Evolutionary conservation across 2,888 invertebrate species (phyloP).

Genomic region (Panopea generosa): DNA sequence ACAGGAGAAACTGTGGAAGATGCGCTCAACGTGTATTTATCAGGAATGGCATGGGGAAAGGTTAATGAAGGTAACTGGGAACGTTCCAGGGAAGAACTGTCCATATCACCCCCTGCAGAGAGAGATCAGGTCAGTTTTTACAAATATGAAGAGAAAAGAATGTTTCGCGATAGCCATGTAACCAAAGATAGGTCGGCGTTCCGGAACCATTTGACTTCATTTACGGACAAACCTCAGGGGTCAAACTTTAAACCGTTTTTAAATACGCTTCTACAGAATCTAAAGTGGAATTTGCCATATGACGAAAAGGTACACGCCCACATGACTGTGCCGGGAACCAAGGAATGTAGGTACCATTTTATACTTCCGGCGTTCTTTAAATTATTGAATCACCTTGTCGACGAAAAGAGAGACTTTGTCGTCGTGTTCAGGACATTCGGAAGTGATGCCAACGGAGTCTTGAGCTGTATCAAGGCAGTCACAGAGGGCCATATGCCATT

Average conservation of each 20-base stretch:
- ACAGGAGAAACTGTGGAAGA: conserved; percentile 58
- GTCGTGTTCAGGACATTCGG: conserved; percentile 55
- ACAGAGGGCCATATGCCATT: conserved; percentile 27
- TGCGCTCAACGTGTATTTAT: conserved; percentile 53
- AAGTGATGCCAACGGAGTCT: conserved; percentile 47
- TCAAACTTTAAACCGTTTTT: conserved; percentile 55
- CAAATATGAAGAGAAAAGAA: conserved; percentile 53
- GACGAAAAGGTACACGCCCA: conserved; percentile 42
- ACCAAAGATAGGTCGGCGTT: conserved; percentile 35
- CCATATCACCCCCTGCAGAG: conserved; percentile 14
- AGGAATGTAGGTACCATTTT: conserved; percentile 46
- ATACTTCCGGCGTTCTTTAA: conserved; percentile 55
- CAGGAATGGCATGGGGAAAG: conserved; percentile 56
- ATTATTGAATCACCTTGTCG: conserved; percentile 35
- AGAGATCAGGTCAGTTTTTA: conserved; percentile 52
- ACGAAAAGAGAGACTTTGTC: conserved; percentile 39
- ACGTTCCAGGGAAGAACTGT: conserved; percentile 22
- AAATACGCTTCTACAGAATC: conserved; percentile 36
- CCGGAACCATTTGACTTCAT: conserved; percentile 47
- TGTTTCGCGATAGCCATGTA: conserved; percentile 17
- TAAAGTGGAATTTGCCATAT: conserved; percentile 52
- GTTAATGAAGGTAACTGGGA: conserved; percentile 56
- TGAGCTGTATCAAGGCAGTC: conserved; percentile 42
- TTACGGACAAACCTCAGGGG: conserved; percentile 59
- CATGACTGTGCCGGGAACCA: conserved; percentile 51